phyloP scores from a whole-genome alignment of 2,888 invertebrate species.

The Meiosimyza decipiens region DNA sequence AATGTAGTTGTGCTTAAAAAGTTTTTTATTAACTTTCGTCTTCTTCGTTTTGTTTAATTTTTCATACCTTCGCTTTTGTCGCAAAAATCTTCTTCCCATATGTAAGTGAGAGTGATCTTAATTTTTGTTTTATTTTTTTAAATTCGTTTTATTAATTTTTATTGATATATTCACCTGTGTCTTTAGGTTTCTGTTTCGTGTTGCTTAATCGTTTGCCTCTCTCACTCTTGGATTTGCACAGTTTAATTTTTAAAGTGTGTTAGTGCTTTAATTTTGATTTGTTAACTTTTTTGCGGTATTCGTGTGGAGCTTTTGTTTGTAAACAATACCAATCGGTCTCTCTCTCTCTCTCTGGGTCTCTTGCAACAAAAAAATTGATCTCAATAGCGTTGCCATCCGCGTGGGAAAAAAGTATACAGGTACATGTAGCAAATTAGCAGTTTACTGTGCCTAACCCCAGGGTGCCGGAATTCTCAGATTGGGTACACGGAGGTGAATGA shows the following conservation, averaged over 20 bases:
- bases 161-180: conserved; percentile 32
- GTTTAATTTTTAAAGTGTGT: not conserved
- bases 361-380: too few species aligned
- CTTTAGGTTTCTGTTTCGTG: not conserved
- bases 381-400: too few species aligned
- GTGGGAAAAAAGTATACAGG: too few species aligned
- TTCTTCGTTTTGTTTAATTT: not conserved
- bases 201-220: too few species aligned
- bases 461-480: too few species aligned
- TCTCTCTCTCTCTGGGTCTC: conserved; percentile 16
- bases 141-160: not conserved
- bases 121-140: conserved; percentile 17
- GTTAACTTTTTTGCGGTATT: not conserved
- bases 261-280: conserved; percentile 21
- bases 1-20: not conserved
- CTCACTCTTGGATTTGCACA: too few species aligned
- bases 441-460: too few species aligned
- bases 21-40: not conserved
- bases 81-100: conserved; percentile 10
- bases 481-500: too few species aligned
- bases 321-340: conserved; percentile 42
- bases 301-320: conserved; percentile 43
- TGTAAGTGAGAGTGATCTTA: conserved; percentile 39
- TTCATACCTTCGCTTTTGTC: not conserved
- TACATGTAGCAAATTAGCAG: too few species aligned